These are phyloP conservation scores for Magallana angulata DNA, from an alignment of 1,140 invertebrate species.

Conservation along the genomic window DNA sequence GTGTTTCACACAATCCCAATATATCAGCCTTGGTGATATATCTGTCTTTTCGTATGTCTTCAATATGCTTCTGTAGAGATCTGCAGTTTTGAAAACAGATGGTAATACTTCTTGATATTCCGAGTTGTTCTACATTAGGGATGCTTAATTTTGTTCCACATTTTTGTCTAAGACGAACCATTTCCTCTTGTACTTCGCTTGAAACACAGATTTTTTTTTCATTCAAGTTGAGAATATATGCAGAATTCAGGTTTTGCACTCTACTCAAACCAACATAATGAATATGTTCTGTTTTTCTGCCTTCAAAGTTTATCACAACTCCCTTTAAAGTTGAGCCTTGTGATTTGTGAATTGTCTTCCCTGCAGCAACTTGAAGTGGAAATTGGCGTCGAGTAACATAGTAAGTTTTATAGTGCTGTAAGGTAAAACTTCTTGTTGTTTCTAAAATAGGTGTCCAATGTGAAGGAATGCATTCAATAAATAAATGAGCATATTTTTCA, in stretches of 20 bases:
- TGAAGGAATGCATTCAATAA: neutral
- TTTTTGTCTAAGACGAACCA: conserved; percentile 17
- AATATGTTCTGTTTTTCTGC: conserved; percentile 46
- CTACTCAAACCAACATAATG: conserved; percentile 52
- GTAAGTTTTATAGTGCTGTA: conserved; percentile 38
- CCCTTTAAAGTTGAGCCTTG: conserved; percentile 43
- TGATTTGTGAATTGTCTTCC: conserved; percentile 49
- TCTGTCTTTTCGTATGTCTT: conserved; percentile 26
- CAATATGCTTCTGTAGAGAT: conserved; percentile 45
- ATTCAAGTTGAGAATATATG: conserved; percentile 28
- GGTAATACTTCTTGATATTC: neutral
- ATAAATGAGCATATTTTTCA: conserved; percentile 34
- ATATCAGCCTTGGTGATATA: conserved; percentile 15
- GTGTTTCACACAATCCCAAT: conserved; percentile 42
- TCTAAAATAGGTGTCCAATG: conserved; percentile 45
- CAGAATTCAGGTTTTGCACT: conserved; percentile 35
- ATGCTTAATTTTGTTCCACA: neutral
- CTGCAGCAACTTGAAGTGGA: conserved; percentile 38
- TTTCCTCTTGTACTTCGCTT: conserved; percentile 8
- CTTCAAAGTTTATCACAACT: conserved; percentile 39
- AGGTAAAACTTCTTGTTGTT: conserved; percentile 34
- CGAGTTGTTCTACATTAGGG: neutral
- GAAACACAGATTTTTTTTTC: conserved; percentile 43
- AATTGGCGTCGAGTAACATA: conserved; percentile 38
- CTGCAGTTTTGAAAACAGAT: conserved; percentile 45